Evolutionary conservation across 35 echinoderm and acorn worm genomes (phyloP), one percentile per base, ranked within the genome.

Genomic region (Holothuria glaberrima): DNA sequence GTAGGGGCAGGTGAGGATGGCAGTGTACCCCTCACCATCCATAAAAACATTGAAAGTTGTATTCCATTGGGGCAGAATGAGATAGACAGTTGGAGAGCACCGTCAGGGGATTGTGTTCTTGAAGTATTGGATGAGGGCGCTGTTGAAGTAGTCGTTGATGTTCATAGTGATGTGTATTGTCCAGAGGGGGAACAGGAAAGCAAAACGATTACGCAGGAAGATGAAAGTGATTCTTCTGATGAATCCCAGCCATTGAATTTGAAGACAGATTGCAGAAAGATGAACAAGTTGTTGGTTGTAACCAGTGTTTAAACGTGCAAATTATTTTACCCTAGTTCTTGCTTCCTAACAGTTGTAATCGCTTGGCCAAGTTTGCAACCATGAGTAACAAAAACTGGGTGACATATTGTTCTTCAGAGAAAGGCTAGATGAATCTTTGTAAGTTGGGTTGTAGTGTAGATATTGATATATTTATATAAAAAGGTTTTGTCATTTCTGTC

Each of bases 61-160:
- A 78, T 78, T 78, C 74, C 74, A 78, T 21, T 21, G 13, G 36
- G 13, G 6, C 69, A 73, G 30, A 38, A 38, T 29, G 50, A 54
- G 50, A 17, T 14, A 5, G 50, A 54, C 50, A 54, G 50, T 54
- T 17, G 16, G 3, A 54, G 50, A 14, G 50, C 12, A 54, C 12
- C 3, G 50, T 17, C 50, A 5, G 30, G 69, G 34, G 30, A 35
- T 33, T 5, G 30, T 9, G 30, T 20, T 20, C 36, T 20, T 28
- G 74, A 84, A 46, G 80, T 46, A n/a, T 46, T 84, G 0, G 58
- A 54, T 30, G 80, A 84, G 46, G 58, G 80, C 80, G 52, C 80
- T 29, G 80, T 84, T 12, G 54, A 84, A 20, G 80, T 84, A 5
- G 19, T 61, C 1, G 80, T 84, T 14, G 80, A 84, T 38, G 57